Conservation (phyloP, 1,140 invertebrate genomes). For the Euwallacea fornicatus region DNA sequence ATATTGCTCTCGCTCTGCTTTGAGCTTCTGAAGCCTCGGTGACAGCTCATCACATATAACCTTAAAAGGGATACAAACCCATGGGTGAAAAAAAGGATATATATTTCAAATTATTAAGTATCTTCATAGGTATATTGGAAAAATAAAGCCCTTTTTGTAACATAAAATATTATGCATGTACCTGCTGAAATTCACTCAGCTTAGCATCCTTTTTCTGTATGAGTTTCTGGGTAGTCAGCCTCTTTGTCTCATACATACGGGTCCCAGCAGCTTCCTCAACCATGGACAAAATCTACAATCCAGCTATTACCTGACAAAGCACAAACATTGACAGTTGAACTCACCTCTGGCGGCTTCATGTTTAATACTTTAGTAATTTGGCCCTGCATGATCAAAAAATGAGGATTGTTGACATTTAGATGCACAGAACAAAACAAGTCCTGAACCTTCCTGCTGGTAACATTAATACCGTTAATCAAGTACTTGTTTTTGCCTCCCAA, state of each 20-base stretch:
- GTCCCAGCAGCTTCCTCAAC: slow-evolving; percentile 99
- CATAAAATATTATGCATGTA: slow-evolving; percentile 53
- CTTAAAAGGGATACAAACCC: slow-evolving; percentile 54
- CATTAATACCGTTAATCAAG: slow-evolving; percentile 90
- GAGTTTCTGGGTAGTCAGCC: slow-evolving; percentile 80
- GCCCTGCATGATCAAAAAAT: slow-evolving; percentile 99
- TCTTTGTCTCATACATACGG: slow-evolving; percentile 94
- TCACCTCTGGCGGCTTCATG: slow-evolving; percentile 96
- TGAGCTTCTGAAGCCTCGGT: slow-evolving; percentile 84
- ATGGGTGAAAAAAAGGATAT: not conserved
- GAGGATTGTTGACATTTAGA: slow-evolving; percentile 98
- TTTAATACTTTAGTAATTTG: slow-evolving; percentile 98
- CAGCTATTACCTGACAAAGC: not conserved
- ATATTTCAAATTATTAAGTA: slow-evolving; percentile 1
- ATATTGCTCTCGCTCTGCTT: slow-evolving; percentile 82
- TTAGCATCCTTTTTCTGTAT: slow-evolving; percentile 95
- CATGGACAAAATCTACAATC: slow-evolving; percentile 88
- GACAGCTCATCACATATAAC: slow-evolving; percentile 85
- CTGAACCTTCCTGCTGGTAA: slow-evolving; percentile 84
- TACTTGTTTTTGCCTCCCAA: slow-evolving; percentile 91
- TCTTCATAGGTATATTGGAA: not conserved
- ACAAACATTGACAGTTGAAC: not conserved
- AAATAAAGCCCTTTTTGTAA: not conserved
- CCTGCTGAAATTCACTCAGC: slow-evolving; percentile 81
- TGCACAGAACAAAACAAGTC: slow-evolving; percentile 97